phyloP scores from a whole-genome alignment of 2,113 vertebrate species.

The Erythrolamprus reginae region DNA sequence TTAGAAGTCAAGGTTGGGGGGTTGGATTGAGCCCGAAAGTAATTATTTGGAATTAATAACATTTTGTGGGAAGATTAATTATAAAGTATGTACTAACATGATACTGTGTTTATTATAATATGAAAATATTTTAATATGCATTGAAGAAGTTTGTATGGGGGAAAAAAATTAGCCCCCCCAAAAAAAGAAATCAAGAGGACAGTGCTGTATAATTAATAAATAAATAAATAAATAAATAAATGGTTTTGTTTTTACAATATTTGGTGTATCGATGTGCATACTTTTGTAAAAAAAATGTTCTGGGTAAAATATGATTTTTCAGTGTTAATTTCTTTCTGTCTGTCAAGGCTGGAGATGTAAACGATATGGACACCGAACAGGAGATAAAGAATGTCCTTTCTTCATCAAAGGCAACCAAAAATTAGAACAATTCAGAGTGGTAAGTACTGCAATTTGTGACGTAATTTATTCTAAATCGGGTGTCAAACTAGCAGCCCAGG shows the following conservation, averaged over 20 bases:
- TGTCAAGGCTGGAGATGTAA: conserved; percentile 93
- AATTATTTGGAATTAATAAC: no score
- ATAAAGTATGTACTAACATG: no score
- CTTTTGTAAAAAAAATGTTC: not conserved
- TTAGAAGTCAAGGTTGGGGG: no score
- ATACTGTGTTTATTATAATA: no score
- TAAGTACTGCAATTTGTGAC: conserved; percentile 68
- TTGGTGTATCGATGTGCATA: not conserved
- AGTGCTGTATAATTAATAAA: not conserved
- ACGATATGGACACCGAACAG: conserved; percentile 92
- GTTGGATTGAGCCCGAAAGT: no score
- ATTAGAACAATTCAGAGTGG: conserved; percentile 96
- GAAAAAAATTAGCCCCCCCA: no score
- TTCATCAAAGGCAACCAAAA: conserved; percentile 99
- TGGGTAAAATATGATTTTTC: not conserved
- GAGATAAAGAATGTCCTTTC: conserved; percentile 93
- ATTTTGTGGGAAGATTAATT: no score
- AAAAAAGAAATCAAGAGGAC: not conserved
- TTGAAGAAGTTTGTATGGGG: no score
- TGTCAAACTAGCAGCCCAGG: no score
- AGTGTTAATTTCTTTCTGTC: not conserved
- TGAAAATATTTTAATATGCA: no score
- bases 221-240: not conserved
- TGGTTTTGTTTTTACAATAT: not conserved
- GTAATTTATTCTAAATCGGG: not conserved